Evolutionary conservation across 2,797 vertebrate species (phyloP).

Genomic region (Intellagama lesueurii): DNA sequence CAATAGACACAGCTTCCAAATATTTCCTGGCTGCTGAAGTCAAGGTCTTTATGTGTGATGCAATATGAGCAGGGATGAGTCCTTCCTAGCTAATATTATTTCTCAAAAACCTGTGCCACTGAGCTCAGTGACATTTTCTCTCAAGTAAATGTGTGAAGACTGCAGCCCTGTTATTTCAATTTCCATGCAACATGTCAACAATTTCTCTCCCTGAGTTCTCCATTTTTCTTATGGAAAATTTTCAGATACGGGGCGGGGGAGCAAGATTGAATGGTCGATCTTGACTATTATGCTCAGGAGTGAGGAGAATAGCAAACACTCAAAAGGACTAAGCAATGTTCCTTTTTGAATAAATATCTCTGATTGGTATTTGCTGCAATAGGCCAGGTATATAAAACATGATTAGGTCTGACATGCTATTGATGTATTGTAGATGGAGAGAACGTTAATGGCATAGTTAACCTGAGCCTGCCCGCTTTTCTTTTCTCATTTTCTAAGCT

Average conservation of each 20-base stretch:
- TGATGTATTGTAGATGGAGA: conserved; percentile 67
- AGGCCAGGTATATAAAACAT: conserved; percentile 64
- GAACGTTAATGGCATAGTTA: conserved; percentile 73
- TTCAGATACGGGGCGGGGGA: not conserved
- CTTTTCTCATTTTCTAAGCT: conserved; percentile 74
- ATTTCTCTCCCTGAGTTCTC: not conserved
- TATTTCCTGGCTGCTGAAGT: conserved; percentile 20
- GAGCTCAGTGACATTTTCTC: not conserved
- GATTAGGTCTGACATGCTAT: conserved; percentile 68
- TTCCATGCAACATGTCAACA: conserved; percentile 39
- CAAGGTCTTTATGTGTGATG: conserved; percentile 3
- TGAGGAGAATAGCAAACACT: conserved; percentile 46
- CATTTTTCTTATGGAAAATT: not conserved
- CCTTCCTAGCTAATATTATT: not conserved
- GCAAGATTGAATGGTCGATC: conserved; percentile 43
- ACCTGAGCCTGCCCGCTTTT: conserved; percentile 63
- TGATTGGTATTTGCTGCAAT: conserved; percentile 61
- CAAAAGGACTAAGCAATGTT: conserved; percentile 45
- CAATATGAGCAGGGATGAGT: not conserved
- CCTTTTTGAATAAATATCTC: conserved; percentile 67
- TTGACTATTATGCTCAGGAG: conserved; percentile 29
- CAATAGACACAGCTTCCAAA: conserved; percentile 36
- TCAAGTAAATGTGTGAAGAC: not conserved
- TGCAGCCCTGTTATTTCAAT: not conserved
- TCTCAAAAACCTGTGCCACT: not conserved